A percentile compares a stretch with the other conserved stretches of the same genome.
Evolutionary conservation across 2,888 invertebrate genomes (phyloP).

Genomic region (Caenorhabditis sp.): DNA sequence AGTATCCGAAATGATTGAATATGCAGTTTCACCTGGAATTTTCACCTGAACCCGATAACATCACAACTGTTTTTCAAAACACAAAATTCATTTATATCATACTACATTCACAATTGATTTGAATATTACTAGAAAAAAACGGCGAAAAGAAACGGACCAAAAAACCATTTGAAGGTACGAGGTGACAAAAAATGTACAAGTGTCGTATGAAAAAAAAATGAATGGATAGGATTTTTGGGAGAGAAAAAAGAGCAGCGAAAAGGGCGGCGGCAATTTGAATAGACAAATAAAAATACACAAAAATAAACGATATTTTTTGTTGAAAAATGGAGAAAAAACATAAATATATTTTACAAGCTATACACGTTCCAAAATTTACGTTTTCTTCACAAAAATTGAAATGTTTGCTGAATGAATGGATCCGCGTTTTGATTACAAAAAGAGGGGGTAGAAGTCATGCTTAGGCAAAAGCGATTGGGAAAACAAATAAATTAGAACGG

Average conservation of each 20-base stretch:
- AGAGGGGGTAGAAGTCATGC: not conserved
- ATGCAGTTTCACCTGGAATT: no score
- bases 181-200: conserved; percentile 2
- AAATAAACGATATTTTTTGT: not conserved
- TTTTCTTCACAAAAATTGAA: no score
- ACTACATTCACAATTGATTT: not conserved
- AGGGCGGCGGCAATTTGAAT: not conserved
- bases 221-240: not conserved
- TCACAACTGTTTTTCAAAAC: not conserved
- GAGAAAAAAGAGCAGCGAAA: conserved; percentile 3
- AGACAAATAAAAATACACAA: not conserved
- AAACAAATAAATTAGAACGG: not conserved
- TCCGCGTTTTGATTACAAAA: not conserved
- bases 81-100: conserved; percentile 1
- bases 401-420: no score
- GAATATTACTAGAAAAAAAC: conserved; percentile 3
- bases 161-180: not conserved
- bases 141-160: not conserved
- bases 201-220: not conserved
- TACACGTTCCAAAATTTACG: conserved; percentile 2
- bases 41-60: no score
- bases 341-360: not conserved
- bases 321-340: not conserved
- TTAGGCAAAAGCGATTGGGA: not conserved
- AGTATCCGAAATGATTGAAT: no score